These are phyloP conservation scores for Anguilla anguilla DNA, from an alignment of 2,797 vertebrate species.

Conservation along the genomic window DNA sequence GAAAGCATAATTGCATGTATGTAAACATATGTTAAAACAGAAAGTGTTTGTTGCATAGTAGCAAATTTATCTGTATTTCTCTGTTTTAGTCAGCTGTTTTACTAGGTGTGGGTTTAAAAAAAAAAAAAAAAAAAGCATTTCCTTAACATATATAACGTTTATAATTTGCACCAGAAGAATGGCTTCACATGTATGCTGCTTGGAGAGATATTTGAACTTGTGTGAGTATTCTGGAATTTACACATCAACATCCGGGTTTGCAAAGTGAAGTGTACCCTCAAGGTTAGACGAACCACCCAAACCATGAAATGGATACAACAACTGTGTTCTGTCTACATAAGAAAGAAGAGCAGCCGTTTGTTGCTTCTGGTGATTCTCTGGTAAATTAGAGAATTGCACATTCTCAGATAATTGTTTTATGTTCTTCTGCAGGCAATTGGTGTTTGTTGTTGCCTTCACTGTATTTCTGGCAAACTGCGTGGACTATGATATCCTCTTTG, in stretches of 20 bases:
- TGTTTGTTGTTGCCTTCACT: constrained; percentile 96
- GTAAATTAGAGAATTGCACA: not conserved
- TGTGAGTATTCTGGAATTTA: constrained; percentile 77
- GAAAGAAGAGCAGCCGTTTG: not conserved
- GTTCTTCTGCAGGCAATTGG: constrained; percentile 82
- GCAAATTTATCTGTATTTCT: not conserved
- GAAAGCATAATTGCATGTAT: not conserved
- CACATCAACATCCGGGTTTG: not conserved
- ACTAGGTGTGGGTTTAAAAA: not conserved
- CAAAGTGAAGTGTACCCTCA: not conserved
- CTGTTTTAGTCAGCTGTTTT: not conserved
- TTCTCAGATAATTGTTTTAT: not conserved
- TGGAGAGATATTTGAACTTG: constrained; percentile 94
- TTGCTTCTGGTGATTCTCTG: not conserved
- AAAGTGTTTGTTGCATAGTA: not conserved
- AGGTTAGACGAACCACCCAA: not conserved
- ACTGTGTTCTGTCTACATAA: not conserved
- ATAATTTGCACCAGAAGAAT: constrained; percentile 99
- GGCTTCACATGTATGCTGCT: constrained; percentile 98
- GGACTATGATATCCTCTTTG: constrained; percentile 98
- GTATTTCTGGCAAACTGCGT: constrained; percentile 98
- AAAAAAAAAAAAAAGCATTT: constrained; percentile 44
- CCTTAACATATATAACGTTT: constrained; percentile 85
- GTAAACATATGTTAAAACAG: not conserved
- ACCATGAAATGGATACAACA: not conserved